Conservation (phyloP, 2,113 vertebrate species). For the Mirounga angustirostris region DNA sequence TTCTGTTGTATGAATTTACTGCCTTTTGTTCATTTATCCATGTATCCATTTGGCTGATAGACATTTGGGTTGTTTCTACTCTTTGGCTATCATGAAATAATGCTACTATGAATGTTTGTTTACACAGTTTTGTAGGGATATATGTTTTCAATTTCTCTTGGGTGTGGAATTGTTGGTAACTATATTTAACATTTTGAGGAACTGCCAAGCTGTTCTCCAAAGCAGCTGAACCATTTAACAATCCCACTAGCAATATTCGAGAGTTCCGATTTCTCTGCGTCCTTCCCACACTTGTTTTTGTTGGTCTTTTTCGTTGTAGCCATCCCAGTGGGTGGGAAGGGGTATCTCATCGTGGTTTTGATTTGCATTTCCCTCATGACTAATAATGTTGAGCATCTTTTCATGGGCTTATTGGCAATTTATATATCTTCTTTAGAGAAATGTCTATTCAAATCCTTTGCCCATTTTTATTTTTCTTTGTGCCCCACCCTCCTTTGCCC, state of each 20-base stretch:
- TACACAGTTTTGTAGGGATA: neutral
- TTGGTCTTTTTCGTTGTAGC: neutral
- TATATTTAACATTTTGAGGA: constrained; percentile 3
- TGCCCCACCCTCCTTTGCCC: neutral
- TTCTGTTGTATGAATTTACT: neutral
- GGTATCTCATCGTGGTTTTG: neutral
- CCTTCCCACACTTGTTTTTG: neutral
- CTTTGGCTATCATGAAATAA: neutral
- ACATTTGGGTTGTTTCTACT: neutral
- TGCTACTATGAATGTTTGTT: neutral
- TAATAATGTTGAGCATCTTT: neutral
- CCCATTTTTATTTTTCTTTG: neutral
- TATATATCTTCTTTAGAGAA: neutral
- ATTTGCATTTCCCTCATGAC: neutral
- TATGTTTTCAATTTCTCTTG: neutral
- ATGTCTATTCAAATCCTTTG: neutral
- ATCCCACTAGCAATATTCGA: neutral
- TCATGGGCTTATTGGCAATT: neutral
- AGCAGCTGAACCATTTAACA: neutral
- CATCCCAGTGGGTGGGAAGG: neutral
- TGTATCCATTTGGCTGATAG: neutral
- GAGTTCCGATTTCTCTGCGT: neutral
- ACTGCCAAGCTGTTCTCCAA: neutral
- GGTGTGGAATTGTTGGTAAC: neutral
- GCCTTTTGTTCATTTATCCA: neutral